A percentile compares a stretch with the other conserved stretches of the same genome.
Conservation (phyloP, 2,797 vertebrate genomes). For the Silurus lanzhouensis region DNA sequence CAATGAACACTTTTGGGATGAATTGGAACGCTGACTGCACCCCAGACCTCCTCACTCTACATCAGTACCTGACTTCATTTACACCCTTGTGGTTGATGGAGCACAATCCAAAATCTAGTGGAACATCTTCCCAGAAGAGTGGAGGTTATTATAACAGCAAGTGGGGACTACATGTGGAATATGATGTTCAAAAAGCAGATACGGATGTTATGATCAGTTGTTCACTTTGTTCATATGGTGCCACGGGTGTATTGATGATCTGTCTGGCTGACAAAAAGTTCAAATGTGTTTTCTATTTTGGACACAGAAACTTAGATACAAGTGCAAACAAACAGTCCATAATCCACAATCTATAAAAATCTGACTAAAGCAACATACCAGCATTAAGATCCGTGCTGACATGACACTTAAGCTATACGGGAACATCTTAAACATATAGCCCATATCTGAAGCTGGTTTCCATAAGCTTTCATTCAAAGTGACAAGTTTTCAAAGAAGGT, state of each 20-base stretch:
- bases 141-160: too few relatives aligned
- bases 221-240: background rate
- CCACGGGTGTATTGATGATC: background rate
- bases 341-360: background rate
- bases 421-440: background rate
- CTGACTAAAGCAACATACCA: background rate
- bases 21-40: too few relatives aligned
- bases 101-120: too few relatives aligned
- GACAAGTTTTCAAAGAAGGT: conserved; percentile 15
- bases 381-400: background rate
- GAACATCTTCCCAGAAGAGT: too few relatives aligned
- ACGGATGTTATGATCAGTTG: too few relatives aligned
- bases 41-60: too few relatives aligned
- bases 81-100: too few relatives aligned
- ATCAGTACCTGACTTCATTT: too few relatives aligned
- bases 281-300: background rate
- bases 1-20: too few relatives aligned
- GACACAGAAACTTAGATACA: background rate
- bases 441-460: background rate
- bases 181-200: too few relatives aligned
- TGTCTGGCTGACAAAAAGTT: background rate
- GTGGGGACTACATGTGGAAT: too few relatives aligned
- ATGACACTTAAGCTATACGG: background rate
- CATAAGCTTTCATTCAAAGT: background rate
- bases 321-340: background rate